Conservation (phyloP, 1,140 invertebrate species). For the Trigoniulus corallinus region DNA sequence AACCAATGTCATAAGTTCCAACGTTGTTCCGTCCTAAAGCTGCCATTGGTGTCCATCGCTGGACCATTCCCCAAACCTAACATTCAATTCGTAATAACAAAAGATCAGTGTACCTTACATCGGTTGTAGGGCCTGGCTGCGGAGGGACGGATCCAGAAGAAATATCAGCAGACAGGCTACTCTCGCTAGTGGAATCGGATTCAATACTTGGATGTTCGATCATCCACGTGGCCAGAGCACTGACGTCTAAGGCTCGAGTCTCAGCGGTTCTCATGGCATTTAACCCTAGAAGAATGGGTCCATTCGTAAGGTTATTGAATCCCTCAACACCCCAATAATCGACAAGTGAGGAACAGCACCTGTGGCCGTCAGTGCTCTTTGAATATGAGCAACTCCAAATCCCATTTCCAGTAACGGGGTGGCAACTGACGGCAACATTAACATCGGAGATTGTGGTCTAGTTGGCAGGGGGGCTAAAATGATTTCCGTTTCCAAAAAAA, state of each 20-base stretch:
- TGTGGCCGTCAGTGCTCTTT: conserved; percentile 37
- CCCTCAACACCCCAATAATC: too few relatives aligned
- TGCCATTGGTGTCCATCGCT: too few relatives aligned
- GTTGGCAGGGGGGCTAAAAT: conserved; percentile 9
- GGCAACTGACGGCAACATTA: conserved; percentile 32
- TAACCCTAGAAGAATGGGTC: too few relatives aligned
- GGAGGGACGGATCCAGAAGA: conserved; percentile 9
- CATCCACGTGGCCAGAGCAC: conserved; percentile 47
- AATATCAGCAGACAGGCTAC: conserved; percentile 11
- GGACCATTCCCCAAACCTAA: too few relatives aligned
- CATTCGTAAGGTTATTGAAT: too few relatives aligned
- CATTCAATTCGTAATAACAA: conserved; percentile 9
- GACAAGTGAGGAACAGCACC: too few relatives aligned
- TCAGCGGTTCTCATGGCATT: too few relatives aligned
- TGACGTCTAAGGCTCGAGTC: conserved; percentile 35
- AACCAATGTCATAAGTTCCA: too few relatives aligned
- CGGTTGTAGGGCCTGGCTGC: conserved; percentile 7
- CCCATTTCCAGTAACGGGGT: conserved; percentile 45
- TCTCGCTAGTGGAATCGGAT: conserved; percentile 13
- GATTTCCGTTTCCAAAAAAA: too few relatives aligned
- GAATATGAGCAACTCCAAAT: conserved; percentile 39
- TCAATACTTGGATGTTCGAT: conserved; percentile 39
- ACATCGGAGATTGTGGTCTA: conserved; percentile 21
- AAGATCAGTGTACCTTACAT: conserved; percentile 11
- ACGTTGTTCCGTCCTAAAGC: too few relatives aligned